phyloP scores from a whole-genome alignment of 2,113 vertebrate genomes.

The Condylura cristata region DNA sequence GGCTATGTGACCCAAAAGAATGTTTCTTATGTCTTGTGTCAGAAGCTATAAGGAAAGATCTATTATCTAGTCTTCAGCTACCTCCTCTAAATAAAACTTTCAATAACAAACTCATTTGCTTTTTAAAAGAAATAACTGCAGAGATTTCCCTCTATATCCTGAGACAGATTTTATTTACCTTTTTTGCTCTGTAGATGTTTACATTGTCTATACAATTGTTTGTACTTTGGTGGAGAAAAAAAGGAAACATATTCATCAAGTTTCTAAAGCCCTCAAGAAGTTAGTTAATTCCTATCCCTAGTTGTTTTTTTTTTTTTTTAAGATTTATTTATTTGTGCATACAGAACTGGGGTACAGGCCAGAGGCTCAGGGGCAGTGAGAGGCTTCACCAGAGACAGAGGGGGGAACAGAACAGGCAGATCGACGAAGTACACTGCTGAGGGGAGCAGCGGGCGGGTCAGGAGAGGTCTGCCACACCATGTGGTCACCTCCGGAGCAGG shows the following conservation, averaged over 20 bases:
- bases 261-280: neutral
- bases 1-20: neutral
- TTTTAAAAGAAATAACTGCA: constrained; percentile 4
- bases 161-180: constrained; percentile 30
- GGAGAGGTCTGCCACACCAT: no score
- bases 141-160: neutral
- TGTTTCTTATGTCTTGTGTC: constrained; percentile 9
- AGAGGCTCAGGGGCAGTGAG: no score
- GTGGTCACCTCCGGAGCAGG: no score
- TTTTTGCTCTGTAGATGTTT: constrained; percentile 12
- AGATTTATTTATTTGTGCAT: no score
- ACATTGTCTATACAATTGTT: constrained; percentile 11
- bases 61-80: neutral
- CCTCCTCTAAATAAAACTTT: neutral
- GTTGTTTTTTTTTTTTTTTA: no score
- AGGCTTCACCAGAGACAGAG: no score
- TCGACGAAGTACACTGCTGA: no score
- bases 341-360: no score
- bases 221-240: neutral
- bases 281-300: constrained; percentile 8
- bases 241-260: constrained; percentile 7
- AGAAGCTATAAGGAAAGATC: neutral
- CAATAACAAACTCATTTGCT: neutral
- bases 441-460: no score
- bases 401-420: no score